These are phyloP conservation scores for Egretta garzetta DNA, from an alignment of 2,113 vertebrate species.

Conservation along the genomic window DNA sequence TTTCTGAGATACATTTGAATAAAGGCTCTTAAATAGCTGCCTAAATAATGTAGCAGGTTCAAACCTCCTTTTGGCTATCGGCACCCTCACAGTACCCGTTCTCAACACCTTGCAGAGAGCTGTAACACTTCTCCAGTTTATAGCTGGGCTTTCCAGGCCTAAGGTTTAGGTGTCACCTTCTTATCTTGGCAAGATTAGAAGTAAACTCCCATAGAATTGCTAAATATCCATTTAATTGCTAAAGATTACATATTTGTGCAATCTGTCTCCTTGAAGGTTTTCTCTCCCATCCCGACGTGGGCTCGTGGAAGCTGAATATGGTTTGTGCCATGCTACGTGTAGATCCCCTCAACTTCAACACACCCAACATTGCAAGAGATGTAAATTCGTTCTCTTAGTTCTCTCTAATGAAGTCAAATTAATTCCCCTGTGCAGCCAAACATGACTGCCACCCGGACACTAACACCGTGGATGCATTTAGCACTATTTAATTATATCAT, in stretches of 20 bases:
- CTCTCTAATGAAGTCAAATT: not conserved
- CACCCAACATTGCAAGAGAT: not conserved
- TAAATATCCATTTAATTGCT: not conserved
- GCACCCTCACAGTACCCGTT: not conserved
- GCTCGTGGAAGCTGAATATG: not conserved
- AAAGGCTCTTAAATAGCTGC: not conserved
- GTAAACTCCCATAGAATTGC: not conserved
- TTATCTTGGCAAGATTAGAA: not conserved
- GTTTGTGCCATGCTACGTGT: fast-evolving
- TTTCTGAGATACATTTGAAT: not conserved
- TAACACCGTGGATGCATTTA: not conserved
- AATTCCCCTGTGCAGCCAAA: not conserved
- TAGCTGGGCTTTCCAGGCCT: not conserved
- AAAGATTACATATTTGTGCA: not conserved
- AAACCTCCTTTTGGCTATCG: not conserved
- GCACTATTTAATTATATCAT: not conserved
- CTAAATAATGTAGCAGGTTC: not conserved
- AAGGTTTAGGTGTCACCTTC: not conserved
- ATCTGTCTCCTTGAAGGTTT: not conserved
- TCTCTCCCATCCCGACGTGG: too few species aligned
- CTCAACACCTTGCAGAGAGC: not conserved
- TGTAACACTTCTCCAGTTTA: not conserved
- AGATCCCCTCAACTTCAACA: not conserved
- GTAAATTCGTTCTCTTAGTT: not conserved
- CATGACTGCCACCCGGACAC: not conserved